Base-by-base conservation (phyloP, 2,888 invertebrate species). In the Pecten maximus region DNA sequence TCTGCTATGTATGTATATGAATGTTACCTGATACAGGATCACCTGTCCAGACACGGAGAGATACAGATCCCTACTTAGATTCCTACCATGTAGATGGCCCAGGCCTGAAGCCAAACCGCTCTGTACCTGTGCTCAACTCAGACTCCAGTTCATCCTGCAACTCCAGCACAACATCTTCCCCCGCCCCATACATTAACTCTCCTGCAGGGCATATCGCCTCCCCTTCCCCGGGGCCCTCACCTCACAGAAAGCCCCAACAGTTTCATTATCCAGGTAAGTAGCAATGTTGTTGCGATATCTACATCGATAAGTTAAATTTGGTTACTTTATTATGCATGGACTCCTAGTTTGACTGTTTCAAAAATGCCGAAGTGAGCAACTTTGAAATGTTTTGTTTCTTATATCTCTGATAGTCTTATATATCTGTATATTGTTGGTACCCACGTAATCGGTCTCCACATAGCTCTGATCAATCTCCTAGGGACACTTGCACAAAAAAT, bases 141-240 rank as follows among this genome's bases (percentile, higher is more conserved):
- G 96, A 96, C 92, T 96, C 96, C 44, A 98, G 98, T 97, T 99
- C 99, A 90, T 99, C 99, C 97, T 99, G 99, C 97, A 99, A 99
- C 97, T 99, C 99, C 96, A 99, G 99, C 91, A 98, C 99, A 92
- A 99, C 99, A 92, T 99, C 99, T 94, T 99, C 99, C 96, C 99
- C 99, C 89, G 99, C 99, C 94, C 97, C 97, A 88, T 95, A 98
- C 94, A 94, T 95, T 90, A 93, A 95, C 88, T 94, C 95, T 35
- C 95, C 97, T 97, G 35, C 90, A 74, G 96, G 97, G 97, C 96
- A 97, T 97, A 96, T 96, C 95, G 95, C 96, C 90, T 95, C 95
- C 54, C 96, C 95, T 94, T 98, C 95, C 86, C 95, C 95, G 1
- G 95, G 94, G 40, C 93, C 94, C 16, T 95, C 95, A 89, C 95